A percentile compares a stretch with the other conserved stretches of the same genome.
These are phyloP conservation scores for Petrolisthes cinctipes DNA, from an alignment of 2,888 invertebrate species.

Conservation along the genomic window DNA sequence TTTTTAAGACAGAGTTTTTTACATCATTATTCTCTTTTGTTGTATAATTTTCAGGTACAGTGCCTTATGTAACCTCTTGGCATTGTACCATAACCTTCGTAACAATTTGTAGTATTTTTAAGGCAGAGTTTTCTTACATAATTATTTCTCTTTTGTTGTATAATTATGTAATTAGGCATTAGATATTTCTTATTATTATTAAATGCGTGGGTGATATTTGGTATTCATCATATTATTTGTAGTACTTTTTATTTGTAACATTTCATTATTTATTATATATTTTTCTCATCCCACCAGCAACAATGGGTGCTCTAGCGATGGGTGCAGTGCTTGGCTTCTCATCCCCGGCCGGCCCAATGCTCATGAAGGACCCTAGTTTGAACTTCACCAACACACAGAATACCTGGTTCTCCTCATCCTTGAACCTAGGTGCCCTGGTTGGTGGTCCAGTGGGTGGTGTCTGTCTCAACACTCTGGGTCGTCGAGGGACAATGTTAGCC, in stretches of 20 bases:
- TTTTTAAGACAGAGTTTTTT: too few species aligned
- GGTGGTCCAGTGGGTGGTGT: slow-evolving; percentile 88
- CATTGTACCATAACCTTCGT: too few species aligned
- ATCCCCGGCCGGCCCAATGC: slow-evolving; percentile 61
- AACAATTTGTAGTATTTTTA: not conserved
- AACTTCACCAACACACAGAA: slow-evolving; percentile 42
- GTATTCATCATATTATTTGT: not conserved
- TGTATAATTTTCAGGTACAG: too few species aligned
- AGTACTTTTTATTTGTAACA: not conserved
- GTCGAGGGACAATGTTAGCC: slow-evolving; percentile 82
- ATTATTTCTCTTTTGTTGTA: not conserved
- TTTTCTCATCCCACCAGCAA: slow-evolving; percentile 34
- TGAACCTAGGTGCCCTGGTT: slow-evolving; percentile 86
- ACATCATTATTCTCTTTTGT: too few species aligned
- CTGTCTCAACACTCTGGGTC: slow-evolving; percentile 83
- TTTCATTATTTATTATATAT: not conserved
- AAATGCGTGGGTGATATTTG: not conserved
- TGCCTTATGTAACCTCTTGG: too few species aligned
- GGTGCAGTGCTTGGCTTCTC: slow-evolving; percentile 59
- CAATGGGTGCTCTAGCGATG: slow-evolving; percentile 59
- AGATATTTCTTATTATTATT: not conserved
- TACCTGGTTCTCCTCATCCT: slow-evolving; percentile 74
- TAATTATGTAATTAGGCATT: not conserved
- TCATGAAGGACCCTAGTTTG: slow-evolving; percentile 13
- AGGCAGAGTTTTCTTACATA: not conserved